phyloP scores from a whole-genome alignment of 2,113 vertebrate genomes.

The Aix galericulata region DNA sequence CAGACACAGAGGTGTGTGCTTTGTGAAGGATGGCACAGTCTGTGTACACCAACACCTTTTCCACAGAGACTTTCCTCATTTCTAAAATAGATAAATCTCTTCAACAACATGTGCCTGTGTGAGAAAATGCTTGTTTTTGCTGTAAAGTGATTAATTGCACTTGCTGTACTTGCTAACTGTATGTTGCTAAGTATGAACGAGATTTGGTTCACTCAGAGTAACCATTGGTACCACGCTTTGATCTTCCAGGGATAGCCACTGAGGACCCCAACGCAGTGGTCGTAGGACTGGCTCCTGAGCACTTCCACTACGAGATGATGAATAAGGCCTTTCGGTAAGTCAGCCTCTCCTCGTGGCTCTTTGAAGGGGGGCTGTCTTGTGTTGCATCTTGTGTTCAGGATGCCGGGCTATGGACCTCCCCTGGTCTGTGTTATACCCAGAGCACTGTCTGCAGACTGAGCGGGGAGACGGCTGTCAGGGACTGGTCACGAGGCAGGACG shows the following conservation, averaged over 20 bases:
- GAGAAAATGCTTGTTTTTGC: rapidly evolving
- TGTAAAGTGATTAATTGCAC: background rate
- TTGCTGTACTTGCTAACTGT: background rate
- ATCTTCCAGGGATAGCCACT: constrained; percentile 83
- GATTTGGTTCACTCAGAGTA: background rate
- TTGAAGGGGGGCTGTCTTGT: background rate
- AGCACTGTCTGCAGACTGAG: background rate
- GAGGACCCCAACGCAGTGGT: constrained; percentile 92
- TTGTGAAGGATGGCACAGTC: background rate
- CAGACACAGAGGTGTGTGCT: background rate
- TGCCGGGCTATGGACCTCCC: background rate
- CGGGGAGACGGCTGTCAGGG: background rate
- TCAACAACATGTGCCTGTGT: rapidly evolving
- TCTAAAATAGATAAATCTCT: background rate
- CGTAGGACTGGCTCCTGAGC: constrained; percentile 90
- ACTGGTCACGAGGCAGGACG: background rate
- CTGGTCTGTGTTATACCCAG: background rate
- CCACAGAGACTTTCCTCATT: background rate
- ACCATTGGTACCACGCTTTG: background rate
- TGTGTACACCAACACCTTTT: background rate
- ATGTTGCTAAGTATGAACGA: background rate
- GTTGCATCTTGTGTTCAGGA: background rate
- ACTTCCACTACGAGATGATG: constrained; percentile 91
- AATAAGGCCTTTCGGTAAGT: constrained; percentile 91
- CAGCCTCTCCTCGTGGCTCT: rapidly evolving